Evolutionary conservation across 2,797 vertebrate genomes (phyloP).

Genomic region (Sebastiscus albofasciatus): DNA sequence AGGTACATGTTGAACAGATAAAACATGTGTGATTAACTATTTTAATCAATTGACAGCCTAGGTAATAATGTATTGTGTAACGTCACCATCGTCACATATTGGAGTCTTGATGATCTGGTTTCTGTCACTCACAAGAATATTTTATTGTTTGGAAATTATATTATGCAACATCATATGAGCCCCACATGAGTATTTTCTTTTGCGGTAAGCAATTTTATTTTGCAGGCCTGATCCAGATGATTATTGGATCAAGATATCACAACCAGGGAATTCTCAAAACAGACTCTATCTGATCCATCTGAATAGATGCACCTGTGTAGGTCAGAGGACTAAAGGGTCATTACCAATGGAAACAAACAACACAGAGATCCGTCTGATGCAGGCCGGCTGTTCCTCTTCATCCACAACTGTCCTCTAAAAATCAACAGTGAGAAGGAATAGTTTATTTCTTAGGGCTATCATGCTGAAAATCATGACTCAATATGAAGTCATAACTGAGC

Average conservation of each 20-base stretch:
- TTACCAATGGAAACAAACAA: conserved; percentile 35
- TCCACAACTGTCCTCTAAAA: conserved; percentile 28
- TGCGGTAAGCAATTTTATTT: not conserved
- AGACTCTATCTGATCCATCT: not conserved
- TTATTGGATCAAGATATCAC: conserved; percentile 1
- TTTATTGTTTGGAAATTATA: conserved; percentile 39
- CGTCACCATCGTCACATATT: not conserved
- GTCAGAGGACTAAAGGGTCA: conserved; percentile 19
- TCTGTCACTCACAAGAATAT: conserved; percentile 26
- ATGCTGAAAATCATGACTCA: conserved; percentile 58
- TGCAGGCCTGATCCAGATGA: conserved; percentile 28
- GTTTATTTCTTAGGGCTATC: conserved; percentile 31
- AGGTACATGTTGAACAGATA: too few relatives aligned
- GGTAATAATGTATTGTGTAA: conserved; percentile 12
- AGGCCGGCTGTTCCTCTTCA: conserved; percentile 41
- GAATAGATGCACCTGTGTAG: conserved; percentile 6
- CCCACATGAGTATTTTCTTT: conserved; percentile 8
- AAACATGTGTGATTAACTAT: too few relatives aligned
- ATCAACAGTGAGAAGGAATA: conserved; percentile 8
- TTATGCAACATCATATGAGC: conserved; percentile 26
- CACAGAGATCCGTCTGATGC: not conserved
- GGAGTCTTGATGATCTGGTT: conserved; percentile 38
- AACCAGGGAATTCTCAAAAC: not conserved
- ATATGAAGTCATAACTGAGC: conserved; percentile 70
- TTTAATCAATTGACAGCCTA: too few relatives aligned